These are phyloP conservation scores for Aricia artaxerxes DNA, from an alignment of 2,888 invertebrate genomes.

Conservation along the genomic window DNA sequence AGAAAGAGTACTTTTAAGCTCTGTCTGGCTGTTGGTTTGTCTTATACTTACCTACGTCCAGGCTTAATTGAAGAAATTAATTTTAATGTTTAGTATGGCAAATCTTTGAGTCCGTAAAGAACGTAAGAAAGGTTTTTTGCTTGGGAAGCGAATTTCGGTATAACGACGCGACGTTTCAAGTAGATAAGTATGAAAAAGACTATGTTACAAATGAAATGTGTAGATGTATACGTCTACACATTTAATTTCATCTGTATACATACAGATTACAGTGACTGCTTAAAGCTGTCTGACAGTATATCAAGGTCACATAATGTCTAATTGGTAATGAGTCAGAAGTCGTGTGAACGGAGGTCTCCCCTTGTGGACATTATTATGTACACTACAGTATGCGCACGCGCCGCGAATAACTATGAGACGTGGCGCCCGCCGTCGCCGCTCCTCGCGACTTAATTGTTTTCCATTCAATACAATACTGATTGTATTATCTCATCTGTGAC, in stretches of 20 bases:
- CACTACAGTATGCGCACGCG: slow-evolving; percentile 44
- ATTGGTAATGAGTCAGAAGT: slow-evolving; percentile 35
- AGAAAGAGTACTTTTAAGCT: too few relatives aligned
- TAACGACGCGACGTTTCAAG: too few relatives aligned
- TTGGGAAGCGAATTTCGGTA: too few relatives aligned
- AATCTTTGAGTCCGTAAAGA: not conserved
- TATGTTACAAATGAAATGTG: too few relatives aligned
- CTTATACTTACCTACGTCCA: too few relatives aligned
- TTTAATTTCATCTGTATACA: too few relatives aligned
- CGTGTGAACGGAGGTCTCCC: slow-evolving; percentile 42
- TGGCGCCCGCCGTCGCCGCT: slow-evolving; percentile 62
- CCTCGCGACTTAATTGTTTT: slow-evolving; percentile 60
- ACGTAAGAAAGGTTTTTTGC: too few relatives aligned
- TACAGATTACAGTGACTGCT: not conserved
- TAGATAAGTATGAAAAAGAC: too few relatives aligned
- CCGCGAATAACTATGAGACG: slow-evolving; percentile 62
- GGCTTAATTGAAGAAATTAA: too few relatives aligned
- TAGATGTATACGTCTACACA: too few relatives aligned
- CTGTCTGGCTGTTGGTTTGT: too few relatives aligned
- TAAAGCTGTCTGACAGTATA: not conserved
- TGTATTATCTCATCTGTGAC: slow-evolving; percentile 1
- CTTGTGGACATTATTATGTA: slow-evolving; percentile 34
- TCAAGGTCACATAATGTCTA: slow-evolving; percentile 30
- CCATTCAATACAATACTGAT: slow-evolving; percentile 31
- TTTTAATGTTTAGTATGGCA: too few relatives aligned